Conservation (phyloP, 2,797 vertebrate genomes). For the Serranus cabrilla region DNA sequence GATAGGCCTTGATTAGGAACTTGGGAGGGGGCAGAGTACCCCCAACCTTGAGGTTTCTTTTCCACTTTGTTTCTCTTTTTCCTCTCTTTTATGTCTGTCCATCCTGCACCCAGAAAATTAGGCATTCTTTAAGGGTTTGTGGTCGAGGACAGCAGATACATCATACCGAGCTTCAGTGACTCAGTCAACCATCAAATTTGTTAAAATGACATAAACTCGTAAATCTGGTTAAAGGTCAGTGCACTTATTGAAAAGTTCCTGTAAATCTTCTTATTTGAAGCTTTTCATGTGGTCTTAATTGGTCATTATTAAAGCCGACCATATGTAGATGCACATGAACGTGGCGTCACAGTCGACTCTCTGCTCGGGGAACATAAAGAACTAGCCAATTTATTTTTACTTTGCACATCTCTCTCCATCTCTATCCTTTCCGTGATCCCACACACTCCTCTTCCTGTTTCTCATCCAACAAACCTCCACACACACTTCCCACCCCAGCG, state of each 20-base stretch:
- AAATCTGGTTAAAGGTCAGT: conserved; percentile 56
- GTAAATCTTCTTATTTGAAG: conserved; percentile 14
- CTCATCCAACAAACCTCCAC: conserved; percentile 21
- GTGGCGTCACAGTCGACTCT: background rate
- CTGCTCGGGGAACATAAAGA: background rate
- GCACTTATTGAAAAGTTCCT: conserved; percentile 22
- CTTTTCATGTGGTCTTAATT: conserved; percentile 23
- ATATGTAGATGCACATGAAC: background rate
- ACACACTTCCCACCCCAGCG: conserved; percentile 31
- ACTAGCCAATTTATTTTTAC: background rate
- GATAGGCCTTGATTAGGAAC: conserved; percentile 91
- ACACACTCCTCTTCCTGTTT: conserved; percentile 14
- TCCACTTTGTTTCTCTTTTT: conserved; percentile 40
- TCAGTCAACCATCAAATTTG: conserved; percentile 60
- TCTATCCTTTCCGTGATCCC: conserved; percentile 11
- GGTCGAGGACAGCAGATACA: conserved; percentile 14
- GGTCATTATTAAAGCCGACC: conserved; percentile 7
- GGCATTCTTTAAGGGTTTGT: background rate
- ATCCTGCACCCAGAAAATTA: background rate
- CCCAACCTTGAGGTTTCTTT: conserved; percentile 82
- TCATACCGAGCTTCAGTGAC: background rate
- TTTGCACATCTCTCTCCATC: background rate
- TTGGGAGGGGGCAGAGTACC: conserved; percentile 68
- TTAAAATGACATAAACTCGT: conserved; percentile 34
- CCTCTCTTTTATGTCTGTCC: conserved; percentile 28